Evolutionary conservation across 2,113 vertebrate species (phyloP).

Genomic region (Cyrtonyx montezumae): DNA sequence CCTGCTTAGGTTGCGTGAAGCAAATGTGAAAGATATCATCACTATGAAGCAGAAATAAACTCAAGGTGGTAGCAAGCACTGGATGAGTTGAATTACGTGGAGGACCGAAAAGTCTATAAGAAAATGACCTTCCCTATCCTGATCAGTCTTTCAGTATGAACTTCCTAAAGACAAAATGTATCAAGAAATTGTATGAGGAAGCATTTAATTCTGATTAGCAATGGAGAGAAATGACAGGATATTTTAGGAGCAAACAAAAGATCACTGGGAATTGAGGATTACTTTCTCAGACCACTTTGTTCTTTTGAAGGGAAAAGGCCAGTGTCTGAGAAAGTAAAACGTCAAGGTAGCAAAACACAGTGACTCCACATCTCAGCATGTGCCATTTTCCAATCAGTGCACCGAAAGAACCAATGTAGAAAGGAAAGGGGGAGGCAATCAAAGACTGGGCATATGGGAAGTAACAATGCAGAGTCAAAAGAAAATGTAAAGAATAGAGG

Average conservation of each 20-base stretch:
- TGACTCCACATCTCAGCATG: background rate
- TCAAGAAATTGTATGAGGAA: background rate
- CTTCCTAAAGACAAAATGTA: background rate
- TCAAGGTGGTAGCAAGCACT: background rate
- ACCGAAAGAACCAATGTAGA: background rate
- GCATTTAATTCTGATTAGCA: background rate
- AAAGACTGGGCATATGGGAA: background rate
- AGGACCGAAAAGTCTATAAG: background rate
- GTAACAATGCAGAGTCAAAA: background rate
- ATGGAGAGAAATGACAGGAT: background rate
- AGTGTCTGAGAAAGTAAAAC: background rate
- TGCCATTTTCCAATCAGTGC: background rate
- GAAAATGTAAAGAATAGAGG: background rate
- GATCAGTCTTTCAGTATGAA: background rate
- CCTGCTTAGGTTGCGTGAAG: background rate
- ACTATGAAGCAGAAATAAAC: background rate
- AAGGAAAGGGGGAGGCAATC: background rate
- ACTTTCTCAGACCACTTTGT: background rate
- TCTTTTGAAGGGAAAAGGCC: background rate
- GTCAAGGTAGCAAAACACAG: background rate
- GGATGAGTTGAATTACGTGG: background rate
- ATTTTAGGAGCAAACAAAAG: background rate
- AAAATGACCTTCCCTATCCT: background rate
- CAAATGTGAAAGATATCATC: background rate
- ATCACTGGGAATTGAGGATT: accelerated